Conservation (phyloP, 92 coral and sea anemone genomes). For the Bergia sp. region DNA sequence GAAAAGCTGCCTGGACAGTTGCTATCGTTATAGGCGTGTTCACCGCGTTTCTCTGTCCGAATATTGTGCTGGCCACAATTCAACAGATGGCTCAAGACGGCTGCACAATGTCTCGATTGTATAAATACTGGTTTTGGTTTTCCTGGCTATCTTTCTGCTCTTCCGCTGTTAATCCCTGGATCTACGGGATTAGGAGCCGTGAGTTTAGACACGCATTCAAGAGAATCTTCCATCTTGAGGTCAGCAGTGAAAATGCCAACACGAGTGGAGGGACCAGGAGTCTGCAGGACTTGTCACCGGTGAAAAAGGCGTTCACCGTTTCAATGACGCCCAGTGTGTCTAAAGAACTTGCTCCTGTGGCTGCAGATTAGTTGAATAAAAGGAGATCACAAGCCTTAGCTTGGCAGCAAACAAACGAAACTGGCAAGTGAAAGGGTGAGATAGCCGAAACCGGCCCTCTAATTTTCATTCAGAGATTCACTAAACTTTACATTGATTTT, state of each 20-base stretch:
- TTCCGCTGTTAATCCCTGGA: conserved; percentile 37
- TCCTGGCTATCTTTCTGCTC: conserved; percentile 32
- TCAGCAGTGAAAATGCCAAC: conserved; percentile 5
- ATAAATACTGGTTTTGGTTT: conserved; percentile 40
- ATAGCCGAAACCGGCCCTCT: neutral
- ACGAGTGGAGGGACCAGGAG: conserved; percentile 14
- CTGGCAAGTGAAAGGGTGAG: no score
- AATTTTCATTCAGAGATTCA: neutral
- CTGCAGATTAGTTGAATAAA: neutral
- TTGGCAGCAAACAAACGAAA: neutral
- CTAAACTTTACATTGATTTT: neutral
- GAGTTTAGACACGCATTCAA: conserved; percentile 34
- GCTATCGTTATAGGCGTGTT: conserved; percentile 42
- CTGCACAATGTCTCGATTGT: conserved; percentile 26
- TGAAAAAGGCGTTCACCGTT: neutral
- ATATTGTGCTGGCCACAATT: conserved; percentile 33
- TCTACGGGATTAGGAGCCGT: conserved; percentile 35
- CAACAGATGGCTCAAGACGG: conserved; percentile 39
- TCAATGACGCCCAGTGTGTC: neutral
- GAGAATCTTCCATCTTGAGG: conserved; percentile 24
- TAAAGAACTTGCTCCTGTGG: neutral
- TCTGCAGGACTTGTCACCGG: neutral
- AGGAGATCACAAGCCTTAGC: neutral
- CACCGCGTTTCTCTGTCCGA: conserved; percentile 30
- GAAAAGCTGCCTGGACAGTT: conserved; percentile 44